A percentile compares a stretch with the other conserved stretches of the same genome.
Evolutionary conservation across 92 coral and sea anemone species (phyloP).

Genomic region (Epizoanthus illoricatus): DNA sequence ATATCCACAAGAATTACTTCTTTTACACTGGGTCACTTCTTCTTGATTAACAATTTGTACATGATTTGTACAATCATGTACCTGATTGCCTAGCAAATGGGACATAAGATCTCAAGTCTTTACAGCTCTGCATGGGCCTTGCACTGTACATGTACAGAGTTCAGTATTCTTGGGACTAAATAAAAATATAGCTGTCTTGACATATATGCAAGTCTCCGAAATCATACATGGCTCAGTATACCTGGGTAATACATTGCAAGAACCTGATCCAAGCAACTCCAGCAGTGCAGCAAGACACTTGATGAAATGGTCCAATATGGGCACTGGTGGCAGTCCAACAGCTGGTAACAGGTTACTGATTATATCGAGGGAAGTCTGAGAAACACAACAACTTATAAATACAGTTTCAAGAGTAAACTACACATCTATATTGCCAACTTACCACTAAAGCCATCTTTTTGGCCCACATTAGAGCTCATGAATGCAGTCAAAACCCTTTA

Average conservation of each 20-base stretch:
- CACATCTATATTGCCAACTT: not conserved
- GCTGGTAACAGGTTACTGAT: constrained; percentile 59
- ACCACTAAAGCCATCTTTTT: no score
- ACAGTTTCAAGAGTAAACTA: no score
- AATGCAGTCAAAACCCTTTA: no score
- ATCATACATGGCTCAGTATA: constrained; percentile 8
- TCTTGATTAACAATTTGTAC: constrained; percentile 30
- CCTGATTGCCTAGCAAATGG: no score
- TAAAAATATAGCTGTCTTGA: not conserved
- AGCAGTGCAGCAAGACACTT: constrained; percentile 58
- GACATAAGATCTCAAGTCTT: no score
- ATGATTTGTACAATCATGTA: no score
- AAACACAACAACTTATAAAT: not conserved
- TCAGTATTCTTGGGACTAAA: not conserved
- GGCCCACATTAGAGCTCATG: no score
- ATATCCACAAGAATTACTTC: not conserved
- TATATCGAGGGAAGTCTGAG: constrained; percentile 59
- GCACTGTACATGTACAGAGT: not conserved
- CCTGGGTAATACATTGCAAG: constrained; percentile 50
- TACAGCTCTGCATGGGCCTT: not conserved
- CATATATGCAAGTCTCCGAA: not conserved
- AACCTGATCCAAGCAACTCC: constrained; percentile 60
- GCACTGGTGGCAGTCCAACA: constrained; percentile 66
- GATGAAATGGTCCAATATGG: constrained; percentile 66
- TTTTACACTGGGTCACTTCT: constrained; percentile 15